These are phyloP conservation scores for Athene noctua DNA, from an alignment of 2,113 vertebrate genomes.

Conservation along the genomic window DNA sequence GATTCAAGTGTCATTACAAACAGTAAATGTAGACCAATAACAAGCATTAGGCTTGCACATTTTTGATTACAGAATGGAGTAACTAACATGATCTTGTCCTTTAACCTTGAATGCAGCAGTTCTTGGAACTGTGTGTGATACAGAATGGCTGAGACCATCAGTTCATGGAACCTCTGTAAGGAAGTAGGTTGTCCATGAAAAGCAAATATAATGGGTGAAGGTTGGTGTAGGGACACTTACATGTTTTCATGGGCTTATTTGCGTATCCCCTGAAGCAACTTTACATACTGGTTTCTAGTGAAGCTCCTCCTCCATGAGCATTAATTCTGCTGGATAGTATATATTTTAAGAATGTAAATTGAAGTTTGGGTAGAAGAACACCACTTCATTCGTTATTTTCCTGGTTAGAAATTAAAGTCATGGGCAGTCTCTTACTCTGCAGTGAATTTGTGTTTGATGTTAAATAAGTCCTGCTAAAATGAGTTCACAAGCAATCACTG, in stretches of 20 bases:
- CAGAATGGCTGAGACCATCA: background rate
- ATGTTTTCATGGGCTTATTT: background rate
- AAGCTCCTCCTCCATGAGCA: background rate
- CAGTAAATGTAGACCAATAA: background rate
- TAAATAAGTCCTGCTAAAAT: background rate
- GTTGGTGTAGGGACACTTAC: background rate
- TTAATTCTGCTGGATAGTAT: background rate
- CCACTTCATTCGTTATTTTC: background rate
- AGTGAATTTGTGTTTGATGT: background rate
- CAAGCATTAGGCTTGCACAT: background rate
- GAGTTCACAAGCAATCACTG: background rate
- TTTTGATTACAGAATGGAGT: background rate
- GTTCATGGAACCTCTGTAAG: background rate
- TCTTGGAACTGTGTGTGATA: background rate
- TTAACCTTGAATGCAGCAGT: background rate
- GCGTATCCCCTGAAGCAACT: background rate
- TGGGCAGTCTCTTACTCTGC: background rate
- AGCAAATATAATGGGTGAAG: background rate
- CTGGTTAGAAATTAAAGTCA: background rate
- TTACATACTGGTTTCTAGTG: background rate
- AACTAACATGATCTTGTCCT: background rate
- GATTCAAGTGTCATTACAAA: background rate
- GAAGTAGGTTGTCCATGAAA: background rate
- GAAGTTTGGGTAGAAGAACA: background rate
- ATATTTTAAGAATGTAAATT: background rate